Base-by-base conservation (phyloP, 2,888 invertebrate species). In the Bugulina stolonifera region DNA sequence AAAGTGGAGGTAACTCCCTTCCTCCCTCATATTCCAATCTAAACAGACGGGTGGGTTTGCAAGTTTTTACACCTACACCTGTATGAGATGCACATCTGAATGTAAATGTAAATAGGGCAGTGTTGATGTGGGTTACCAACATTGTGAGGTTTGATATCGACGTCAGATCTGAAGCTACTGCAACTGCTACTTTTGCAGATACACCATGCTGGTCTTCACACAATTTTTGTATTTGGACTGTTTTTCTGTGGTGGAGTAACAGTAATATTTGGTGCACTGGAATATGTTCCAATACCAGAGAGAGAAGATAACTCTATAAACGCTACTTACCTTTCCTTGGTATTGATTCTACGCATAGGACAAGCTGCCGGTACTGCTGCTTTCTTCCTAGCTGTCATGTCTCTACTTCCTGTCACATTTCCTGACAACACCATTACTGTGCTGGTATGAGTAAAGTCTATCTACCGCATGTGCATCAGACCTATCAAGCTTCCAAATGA, bases 321-420 rank as follows among this genome's bases (percentile, higher is more conserved):
- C 27, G 34, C n/a, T 25, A 14, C 32, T 29, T 64, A 32, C 32
- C 32, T 64, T 10, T 5, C 32, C 3, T 14, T 64, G 2, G 32
- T 14, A 10, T 29, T 32, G 32, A 32, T 64, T 14, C 27, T 64
- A 64, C 22, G 64, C 2, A 64, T 64, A 27, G 22, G 25, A 27
- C 64, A 64, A 32, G 64, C 64, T 64, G 27, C 34, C 2, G 64
- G 64, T 64, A 10, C 64, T 14, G 22, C 64, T 32, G 64, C 64
- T 64, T 27, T 64, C 2, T 27, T 32, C 1, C 25, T 27, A 14
- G 27, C 64, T 10, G 27, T 32, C 10, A 64, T 64, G 32, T 5
- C 32, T 14, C 27, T 22, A 25, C 32, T 64, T 2, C 25, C 27
- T 29, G 32, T 32, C 2, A 14, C 64, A 2, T 64, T 64, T 34